These are phyloP conservation scores for Sebastes minor DNA, from an alignment of 2,797 vertebrate genomes.

Conservation along the genomic window DNA sequence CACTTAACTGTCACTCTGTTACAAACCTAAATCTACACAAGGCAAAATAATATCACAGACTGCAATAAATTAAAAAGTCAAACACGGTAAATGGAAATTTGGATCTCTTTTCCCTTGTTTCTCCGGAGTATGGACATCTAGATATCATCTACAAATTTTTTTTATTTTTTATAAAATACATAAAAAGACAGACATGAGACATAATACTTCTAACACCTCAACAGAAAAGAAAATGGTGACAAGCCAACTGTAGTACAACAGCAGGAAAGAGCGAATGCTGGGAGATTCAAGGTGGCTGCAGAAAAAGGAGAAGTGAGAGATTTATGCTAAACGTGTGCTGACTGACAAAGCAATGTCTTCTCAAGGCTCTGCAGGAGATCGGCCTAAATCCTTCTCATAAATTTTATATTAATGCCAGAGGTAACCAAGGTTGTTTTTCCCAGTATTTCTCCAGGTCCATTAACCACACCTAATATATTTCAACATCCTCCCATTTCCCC, in stretches of 20 bases:
- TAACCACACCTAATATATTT: conserved; percentile 76
- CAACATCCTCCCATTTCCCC: conserved; percentile 59
- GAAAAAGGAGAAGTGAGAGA: conserved; percentile 66
- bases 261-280: conserved; percentile 47
- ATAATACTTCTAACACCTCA: neutral
- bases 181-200: neutral
- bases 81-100: neutral
- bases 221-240: conserved; percentile 16
- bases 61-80: neutral
- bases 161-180: neutral
- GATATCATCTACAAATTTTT: neutral
- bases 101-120: neutral
- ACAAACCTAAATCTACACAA: neutral
- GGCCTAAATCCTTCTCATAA: conserved; percentile 79
- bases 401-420: conserved; percentile 82
- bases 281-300: conserved; percentile 69
- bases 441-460: conserved; percentile 72
- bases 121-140: neutral
- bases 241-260: conserved; percentile 29
- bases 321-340: conserved; percentile 81
- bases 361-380: conserved; percentile 77
- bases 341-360: conserved; percentile 79
- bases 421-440: conserved; percentile 80
- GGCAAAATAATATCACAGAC: neutral
- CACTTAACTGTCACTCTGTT: neutral